Evolutionary conservation across 2,113 vertebrate species (phyloP).

Genomic region (Eretmochelys imbricata): DNA sequence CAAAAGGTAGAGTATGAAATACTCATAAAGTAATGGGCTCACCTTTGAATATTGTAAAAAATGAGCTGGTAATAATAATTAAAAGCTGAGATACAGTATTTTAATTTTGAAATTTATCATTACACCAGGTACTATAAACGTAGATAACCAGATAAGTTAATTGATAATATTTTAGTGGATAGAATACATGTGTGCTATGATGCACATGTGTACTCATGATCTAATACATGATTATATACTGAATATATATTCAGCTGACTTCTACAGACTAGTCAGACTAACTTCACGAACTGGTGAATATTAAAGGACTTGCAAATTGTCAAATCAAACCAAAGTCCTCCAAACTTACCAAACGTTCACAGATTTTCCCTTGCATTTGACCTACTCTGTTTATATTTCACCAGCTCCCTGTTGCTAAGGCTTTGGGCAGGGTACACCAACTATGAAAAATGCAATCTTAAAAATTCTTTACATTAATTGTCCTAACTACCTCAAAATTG

Average conservation of each 20-base stretch:
- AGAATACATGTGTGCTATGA: background rate
- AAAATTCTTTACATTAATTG: background rate
- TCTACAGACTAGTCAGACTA: background rate
- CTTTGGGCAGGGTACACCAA: background rate
- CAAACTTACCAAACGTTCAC: background rate
- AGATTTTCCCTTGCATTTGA: background rate
- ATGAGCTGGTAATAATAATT: conserved; percentile 49
- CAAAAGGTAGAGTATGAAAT: background rate
- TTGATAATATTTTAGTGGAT: background rate
- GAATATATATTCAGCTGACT: background rate
- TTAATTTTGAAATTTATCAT: background rate
- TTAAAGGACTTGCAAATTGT: background rate
- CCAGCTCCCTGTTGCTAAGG: background rate
- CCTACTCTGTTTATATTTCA: background rate
- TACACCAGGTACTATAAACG: conserved; percentile 9
- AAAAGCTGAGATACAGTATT: background rate
- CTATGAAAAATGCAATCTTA: background rate
- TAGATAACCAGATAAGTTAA: background rate
- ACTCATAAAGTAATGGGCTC: conserved; percentile 20
- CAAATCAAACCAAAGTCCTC: background rate
- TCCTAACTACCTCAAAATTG: background rate
- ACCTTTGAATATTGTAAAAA: conserved; percentile 55
- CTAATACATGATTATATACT: background rate
- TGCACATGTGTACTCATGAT: background rate
- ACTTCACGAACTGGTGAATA: background rate